phyloP scores from a whole-genome alignment of 2,113 vertebrate species.

The Miniopterus natalensis region DNA sequence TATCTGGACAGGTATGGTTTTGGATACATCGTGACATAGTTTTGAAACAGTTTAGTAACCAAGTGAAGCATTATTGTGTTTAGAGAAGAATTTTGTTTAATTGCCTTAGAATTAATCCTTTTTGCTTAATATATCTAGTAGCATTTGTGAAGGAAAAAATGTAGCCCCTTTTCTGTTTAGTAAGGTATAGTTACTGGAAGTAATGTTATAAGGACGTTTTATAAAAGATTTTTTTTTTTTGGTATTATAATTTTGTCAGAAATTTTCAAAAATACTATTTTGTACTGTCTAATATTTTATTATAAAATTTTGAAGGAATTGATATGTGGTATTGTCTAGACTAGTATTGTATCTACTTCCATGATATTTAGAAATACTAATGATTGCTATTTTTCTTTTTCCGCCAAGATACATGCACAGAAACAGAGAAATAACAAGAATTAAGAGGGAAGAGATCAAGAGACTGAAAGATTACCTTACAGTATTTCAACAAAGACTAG shows the following conservation, averaged over 20 bases:
- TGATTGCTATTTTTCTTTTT: slow-evolving; percentile 58
- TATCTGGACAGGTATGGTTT: slow-evolving; percentile 97
- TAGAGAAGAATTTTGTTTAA: slow-evolving; percentile 2
- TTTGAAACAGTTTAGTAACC: slow-evolving; percentile 19
- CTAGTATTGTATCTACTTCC: background rate
- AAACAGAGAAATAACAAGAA: slow-evolving; percentile 97
- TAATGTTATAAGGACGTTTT: background rate
- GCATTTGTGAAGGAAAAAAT: background rate
- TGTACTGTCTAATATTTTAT: background rate
- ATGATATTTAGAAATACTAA: slow-evolving; percentile 40
- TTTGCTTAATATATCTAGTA: background rate
- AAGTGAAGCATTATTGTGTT: background rate
- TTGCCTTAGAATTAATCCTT: background rate
- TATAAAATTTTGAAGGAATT: slow-evolving; percentile 31
- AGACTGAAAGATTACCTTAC: slow-evolving; percentile 98
- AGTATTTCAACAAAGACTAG: slow-evolving; percentile 96
- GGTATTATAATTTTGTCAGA: background rate
- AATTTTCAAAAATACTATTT: background rate
- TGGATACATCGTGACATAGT: background rate
- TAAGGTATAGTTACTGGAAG: background rate
- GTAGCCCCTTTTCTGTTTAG: slow-evolving; percentile 5
- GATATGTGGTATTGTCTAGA: background rate
- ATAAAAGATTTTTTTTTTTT: background rate
- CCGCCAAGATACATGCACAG: slow-evolving; percentile 96
- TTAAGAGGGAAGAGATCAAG: slow-evolving; percentile 99